A percentile compares a stretch with the other conserved stretches of the same genome.
Evolutionary conservation across 2,113 vertebrate species (phyloP).

Genomic region (Charadrius vociferus): DNA sequence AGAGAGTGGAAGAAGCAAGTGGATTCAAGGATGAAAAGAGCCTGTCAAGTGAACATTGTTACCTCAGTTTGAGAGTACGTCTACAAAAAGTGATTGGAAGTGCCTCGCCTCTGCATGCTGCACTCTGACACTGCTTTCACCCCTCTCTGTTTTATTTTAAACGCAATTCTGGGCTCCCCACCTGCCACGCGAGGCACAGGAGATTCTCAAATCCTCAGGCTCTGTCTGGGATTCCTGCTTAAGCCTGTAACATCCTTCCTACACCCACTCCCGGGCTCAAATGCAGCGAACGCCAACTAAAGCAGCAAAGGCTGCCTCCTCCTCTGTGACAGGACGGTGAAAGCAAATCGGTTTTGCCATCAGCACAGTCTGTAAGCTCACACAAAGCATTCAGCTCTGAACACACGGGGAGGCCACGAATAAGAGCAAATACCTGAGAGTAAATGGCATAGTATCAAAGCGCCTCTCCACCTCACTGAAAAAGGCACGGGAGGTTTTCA

Average conservation of each 20-base stretch:
- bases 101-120: not conserved
- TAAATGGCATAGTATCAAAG: conserved; percentile 97
- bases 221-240: not conserved
- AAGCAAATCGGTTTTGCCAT: not conserved
- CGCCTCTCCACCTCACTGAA: conserved; percentile 97
- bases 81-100: accelerated
- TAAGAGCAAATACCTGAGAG: conserved; percentile 83
- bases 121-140: not conserved
- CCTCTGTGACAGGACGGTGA: not conserved
- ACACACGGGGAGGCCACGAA: not conserved
- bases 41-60: accelerated
- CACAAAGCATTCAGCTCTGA: not conserved
- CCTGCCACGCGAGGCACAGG: not conserved
- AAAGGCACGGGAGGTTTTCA: conserved; percentile 97
- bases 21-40: not conserved
- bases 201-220: not conserved
- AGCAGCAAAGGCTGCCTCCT: not conserved
- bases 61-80: not conserved
- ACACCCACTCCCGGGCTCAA: not conserved
- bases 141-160: not conserved
- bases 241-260: not conserved
- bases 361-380: too few species aligned
- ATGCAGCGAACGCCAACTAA: not conserved
- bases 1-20: accelerated
- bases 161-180: not conserved